These are phyloP conservation scores for Orgyia antiqua DNA, from an alignment of 2,888 invertebrate species.

Conservation along the genomic window DNA sequence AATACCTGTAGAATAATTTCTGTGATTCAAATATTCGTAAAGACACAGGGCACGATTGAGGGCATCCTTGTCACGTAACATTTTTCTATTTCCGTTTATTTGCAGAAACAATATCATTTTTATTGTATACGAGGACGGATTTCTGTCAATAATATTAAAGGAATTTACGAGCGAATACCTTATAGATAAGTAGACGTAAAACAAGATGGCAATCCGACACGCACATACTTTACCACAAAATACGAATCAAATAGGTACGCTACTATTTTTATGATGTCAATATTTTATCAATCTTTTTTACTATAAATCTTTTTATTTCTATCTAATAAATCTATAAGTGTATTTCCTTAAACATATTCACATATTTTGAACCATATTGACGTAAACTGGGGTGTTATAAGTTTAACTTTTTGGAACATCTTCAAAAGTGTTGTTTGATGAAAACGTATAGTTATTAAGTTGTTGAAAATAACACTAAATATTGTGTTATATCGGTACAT, in stretches of 20 bases:
- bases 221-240: slow-evolving; percentile 25
- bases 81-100: slow-evolving; percentile 56
- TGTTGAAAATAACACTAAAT: too few relatives aligned
- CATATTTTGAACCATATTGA: too few relatives aligned
- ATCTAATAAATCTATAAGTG: slow-evolving; percentile 1
- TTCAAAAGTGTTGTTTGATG: too few relatives aligned
- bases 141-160: slow-evolving; percentile 49
- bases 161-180: slow-evolving; percentile 45
- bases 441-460: too few relatives aligned
- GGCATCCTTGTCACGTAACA: slow-evolving; percentile 36
- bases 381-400: too few relatives aligned
- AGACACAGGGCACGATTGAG: too few relatives aligned
- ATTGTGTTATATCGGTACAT: too few relatives aligned
- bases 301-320: background rate
- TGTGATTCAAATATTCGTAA: too few relatives aligned
- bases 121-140: slow-evolving; percentile 45
- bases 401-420: too few relatives aligned
- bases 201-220: slow-evolving; percentile 34
- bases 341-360: too few relatives aligned
- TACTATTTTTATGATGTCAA: slow-evolving; percentile 7
- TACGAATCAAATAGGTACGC: slow-evolving; percentile 19
- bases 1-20: too few relatives aligned
- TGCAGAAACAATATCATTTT: slow-evolving; percentile 49
- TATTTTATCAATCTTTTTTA: slow-evolving; percentile 5
- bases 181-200: slow-evolving; percentile 36